Evolutionary conservation across 2,888 invertebrate genomes (phyloP).

Genomic region (Chaitophorus viminalis): DNA sequence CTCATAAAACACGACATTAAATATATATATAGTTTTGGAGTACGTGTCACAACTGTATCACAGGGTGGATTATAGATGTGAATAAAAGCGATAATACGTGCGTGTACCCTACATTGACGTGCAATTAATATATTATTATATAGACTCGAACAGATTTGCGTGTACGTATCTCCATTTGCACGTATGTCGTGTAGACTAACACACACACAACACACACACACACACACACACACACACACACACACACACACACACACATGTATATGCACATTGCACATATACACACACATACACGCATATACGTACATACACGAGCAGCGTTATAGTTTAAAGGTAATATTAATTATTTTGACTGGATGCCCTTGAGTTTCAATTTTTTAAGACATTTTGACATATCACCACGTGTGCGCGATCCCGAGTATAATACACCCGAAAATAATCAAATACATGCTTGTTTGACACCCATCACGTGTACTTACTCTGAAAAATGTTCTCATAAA

Average conservation of each 20-base stretch:
- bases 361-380: background rate
- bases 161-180: background rate
- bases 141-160: background rate
- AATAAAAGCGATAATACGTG: background rate
- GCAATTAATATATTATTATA: background rate
- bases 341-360: background rate
- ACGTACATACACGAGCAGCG: background rate
- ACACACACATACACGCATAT: too few relatives aligned
- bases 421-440: background rate
- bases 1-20: conserved; percentile 28
- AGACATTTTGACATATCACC: background rate
- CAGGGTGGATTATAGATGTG: background rate
- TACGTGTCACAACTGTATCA: too few relatives aligned
- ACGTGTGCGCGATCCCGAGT: background rate
- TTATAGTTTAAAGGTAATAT: background rate
- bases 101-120: background rate
- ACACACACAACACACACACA: too few relatives aligned
- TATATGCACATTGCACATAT: too few relatives aligned
- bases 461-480: too few relatives aligned
- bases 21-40: too few relatives aligned
- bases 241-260: too few relatives aligned
- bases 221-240: too few relatives aligned
- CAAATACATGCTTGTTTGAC: background rate
- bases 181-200: background rate
- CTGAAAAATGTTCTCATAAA: too few relatives aligned